Percentiles rank a stretch among this genome's conserved stretches.
Evolutionary conservation across 2,888 invertebrate genomes (phyloP).

Genomic region (Diplolepis rosae): DNA sequence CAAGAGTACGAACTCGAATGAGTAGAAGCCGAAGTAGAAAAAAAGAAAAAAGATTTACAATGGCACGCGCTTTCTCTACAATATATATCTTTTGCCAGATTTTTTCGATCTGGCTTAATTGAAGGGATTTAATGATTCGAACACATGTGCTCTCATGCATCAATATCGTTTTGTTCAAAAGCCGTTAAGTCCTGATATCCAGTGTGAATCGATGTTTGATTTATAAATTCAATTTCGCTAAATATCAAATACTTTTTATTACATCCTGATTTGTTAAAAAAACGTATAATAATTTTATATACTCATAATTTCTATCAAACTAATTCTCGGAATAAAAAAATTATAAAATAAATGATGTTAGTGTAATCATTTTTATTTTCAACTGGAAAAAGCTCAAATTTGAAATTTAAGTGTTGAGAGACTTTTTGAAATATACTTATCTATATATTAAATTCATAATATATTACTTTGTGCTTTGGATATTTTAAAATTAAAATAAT

Average conservation of each 20-base stretch:
- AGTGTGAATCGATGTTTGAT: not conserved
- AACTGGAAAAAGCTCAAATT: too few species aligned
- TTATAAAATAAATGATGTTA: too few species aligned
- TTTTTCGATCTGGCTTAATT: constrained; percentile 44
- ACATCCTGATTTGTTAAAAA: too few species aligned
- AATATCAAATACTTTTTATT: not conserved
- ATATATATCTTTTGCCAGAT: constrained; percentile 22
- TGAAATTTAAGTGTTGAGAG: too few species aligned
- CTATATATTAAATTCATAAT: too few species aligned
- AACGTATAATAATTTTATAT: too few species aligned
- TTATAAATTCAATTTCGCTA: not conserved
- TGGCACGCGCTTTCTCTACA: constrained; percentile 39
- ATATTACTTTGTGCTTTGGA: too few species aligned
- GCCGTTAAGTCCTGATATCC: not conserved
- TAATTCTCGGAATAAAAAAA: too few species aligned
- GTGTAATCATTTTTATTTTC: too few species aligned
- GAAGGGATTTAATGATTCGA: constrained; percentile 30
- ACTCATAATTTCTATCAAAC: too few species aligned
- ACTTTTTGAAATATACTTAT: too few species aligned
- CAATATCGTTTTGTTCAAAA: not conserved
- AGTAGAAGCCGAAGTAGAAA: constrained; percentile 32
- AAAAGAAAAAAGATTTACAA: constrained; percentile 54
- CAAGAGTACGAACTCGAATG: constrained; percentile 33
- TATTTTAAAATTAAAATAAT: too few species aligned
- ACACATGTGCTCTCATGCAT: not conserved